phyloP scores from a whole-genome alignment of 2,113 vertebrate genomes.

The Sebastes fasciatus region DNA sequence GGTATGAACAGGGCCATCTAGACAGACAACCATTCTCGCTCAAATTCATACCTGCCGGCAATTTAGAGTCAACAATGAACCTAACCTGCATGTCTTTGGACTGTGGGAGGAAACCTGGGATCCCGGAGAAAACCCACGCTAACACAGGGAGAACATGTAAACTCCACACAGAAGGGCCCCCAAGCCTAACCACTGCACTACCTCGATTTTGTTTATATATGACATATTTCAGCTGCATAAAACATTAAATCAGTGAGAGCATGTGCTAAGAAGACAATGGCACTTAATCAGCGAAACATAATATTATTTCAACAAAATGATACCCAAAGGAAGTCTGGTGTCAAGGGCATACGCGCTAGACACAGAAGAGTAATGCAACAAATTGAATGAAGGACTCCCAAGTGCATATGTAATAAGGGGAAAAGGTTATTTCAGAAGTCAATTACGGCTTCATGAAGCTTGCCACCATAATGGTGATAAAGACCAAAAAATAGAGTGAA shows the following conservation, averaged over 20 bases:
- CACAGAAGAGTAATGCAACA: conserved; percentile 37
- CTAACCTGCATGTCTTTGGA: too few relatives aligned
- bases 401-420: conserved; percentile 35
- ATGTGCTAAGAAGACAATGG: conserved; percentile 4
- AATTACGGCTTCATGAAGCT: conserved; percentile 52
- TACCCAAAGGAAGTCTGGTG: conserved; percentile 22
- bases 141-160: too few relatives aligned
- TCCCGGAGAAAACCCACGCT: too few relatives aligned
- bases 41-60: too few relatives aligned
- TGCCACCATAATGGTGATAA: conserved; percentile 34
- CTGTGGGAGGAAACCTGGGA: too few relatives aligned
- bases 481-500: conserved; percentile 43
- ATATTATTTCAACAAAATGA: conserved; percentile 18
- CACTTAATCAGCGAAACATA: conserved; percentile 31
- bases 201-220: too few relatives aligned
- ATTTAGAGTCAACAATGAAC: too few relatives aligned
- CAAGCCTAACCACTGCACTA: too few relatives aligned
- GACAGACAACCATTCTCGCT: too few relatives aligned
- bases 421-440: conserved; percentile 61
- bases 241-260: conserved; percentile 2
- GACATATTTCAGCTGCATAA: neutral
- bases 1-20: too few relatives aligned
- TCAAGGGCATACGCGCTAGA: conserved; percentile 38
- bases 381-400: conserved; percentile 41
- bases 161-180: too few relatives aligned